phyloP scores from a whole-genome alignment of 2,113 vertebrate genomes.

The Siphamia tubifer region DNA sequence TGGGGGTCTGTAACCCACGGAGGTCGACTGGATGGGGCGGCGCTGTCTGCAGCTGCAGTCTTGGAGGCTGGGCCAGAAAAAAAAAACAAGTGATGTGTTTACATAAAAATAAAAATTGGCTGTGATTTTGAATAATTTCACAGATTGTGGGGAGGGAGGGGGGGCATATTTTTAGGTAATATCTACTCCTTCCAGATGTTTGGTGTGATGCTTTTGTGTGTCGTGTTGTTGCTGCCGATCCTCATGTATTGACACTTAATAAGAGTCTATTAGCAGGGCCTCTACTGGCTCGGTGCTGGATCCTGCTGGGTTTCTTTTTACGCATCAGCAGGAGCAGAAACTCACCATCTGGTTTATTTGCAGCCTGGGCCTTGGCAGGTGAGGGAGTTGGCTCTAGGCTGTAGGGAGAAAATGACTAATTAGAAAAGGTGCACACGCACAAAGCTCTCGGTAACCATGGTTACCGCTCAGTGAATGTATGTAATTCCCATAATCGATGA shows the following conservation, averaged over 20 bases:
- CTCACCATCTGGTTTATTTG: constrained; percentile 76
- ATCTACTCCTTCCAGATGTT: constrained; percentile 9
- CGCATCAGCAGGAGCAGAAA: constrained; percentile 52
- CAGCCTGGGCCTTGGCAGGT: constrained; percentile 72
- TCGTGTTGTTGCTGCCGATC: constrained; percentile 1
- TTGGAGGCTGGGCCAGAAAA: constrained; percentile 58
- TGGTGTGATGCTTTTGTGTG: constrained; percentile 2
- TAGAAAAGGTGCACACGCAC: constrained; percentile 40
- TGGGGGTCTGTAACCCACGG: constrained; percentile 94
- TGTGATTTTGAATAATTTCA: constrained; percentile 18
- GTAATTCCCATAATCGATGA: constrained; percentile 10
- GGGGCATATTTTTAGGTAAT: neutral
- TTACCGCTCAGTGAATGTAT: constrained; percentile 29
- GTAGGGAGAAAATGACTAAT: constrained; percentile 63
- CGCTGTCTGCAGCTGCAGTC: neutral
- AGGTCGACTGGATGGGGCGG: constrained; percentile 83
- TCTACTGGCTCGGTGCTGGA: constrained; percentile 8
- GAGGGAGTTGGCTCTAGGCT: constrained; percentile 74
- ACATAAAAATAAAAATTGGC: neutral
- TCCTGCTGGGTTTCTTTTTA: constrained; percentile 39
- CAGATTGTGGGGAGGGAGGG: neutral
- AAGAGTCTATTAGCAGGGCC: constrained; percentile 56
- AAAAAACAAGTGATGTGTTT: neutral
- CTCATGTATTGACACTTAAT: constrained; percentile 47
- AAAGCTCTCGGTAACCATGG: constrained; percentile 42